A percentile compares a stretch with the other conserved stretches of the same genome.
Evolutionary conservation across 2,113 vertebrate genomes (phyloP).

Genomic region (Coracopsis vasa): DNA sequence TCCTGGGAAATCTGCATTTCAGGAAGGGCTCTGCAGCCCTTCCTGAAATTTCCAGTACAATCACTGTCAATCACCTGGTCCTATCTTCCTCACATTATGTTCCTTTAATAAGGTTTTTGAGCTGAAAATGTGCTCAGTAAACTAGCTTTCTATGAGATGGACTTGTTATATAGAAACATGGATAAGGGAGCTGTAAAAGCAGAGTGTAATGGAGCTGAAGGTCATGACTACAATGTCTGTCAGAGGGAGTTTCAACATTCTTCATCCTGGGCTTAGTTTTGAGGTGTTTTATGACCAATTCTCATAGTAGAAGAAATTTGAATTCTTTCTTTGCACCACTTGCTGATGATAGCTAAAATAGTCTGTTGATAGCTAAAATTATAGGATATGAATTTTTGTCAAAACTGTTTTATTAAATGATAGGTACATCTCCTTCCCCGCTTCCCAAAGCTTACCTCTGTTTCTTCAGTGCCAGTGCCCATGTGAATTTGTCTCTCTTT

Average conservation of each 20-base stretch:
- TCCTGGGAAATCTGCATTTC: slow-evolving; percentile 9
- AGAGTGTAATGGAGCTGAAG: background rate
- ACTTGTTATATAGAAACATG: background rate
- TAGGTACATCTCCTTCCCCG: background rate
- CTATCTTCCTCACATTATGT: slow-evolving; percentile 10
- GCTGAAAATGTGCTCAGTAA: slow-evolving; percentile 6
- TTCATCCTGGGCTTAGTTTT: background rate
- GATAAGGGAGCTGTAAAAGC: background rate
- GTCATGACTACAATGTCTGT: background rate
- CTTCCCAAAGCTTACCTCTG: background rate
- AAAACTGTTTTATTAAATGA: background rate
- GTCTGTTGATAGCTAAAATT: background rate
- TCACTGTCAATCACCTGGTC: background rate
- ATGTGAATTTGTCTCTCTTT: background rate
- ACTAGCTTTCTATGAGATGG: background rate
- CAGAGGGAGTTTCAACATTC: background rate
- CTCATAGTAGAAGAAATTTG: background rate
- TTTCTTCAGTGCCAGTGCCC: background rate
- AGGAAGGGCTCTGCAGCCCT: background rate
- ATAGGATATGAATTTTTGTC: background rate
- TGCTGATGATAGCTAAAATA: background rate
- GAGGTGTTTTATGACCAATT: background rate
- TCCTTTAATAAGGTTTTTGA: slow-evolving; percentile 42
- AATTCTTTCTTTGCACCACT: background rate
- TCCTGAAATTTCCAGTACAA: background rate